Conservation (phyloP, 2,888 invertebrate species). For the Drosophila limbata region DNA sequence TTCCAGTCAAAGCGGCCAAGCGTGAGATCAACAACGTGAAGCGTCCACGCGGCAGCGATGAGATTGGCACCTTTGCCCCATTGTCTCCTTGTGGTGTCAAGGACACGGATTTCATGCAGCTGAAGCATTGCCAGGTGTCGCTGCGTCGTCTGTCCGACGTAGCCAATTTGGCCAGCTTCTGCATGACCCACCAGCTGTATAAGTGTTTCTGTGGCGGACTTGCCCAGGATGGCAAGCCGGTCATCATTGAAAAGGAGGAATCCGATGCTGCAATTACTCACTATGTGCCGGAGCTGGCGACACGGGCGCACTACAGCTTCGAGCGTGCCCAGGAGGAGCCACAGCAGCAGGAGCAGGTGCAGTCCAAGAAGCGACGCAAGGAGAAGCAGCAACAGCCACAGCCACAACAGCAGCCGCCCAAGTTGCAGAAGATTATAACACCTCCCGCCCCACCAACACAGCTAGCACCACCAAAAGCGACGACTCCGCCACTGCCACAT, state of each 20-base stretch:
- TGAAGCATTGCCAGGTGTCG: conserved; percentile 82
- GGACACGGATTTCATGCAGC: conserved; percentile 66
- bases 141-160: conserved; percentile 79
- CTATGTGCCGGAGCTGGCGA: conserved; percentile 54
- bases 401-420: conserved; percentile 12
- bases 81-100: conserved; percentile 56
- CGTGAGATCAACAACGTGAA: conserved; percentile 20
- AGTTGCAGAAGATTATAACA: neutral
- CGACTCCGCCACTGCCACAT: neutral
- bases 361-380: conserved; percentile 37
- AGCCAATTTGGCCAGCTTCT: conserved; percentile 87
- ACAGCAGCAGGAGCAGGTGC: neutral
- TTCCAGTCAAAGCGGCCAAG: conserved; percentile 30
- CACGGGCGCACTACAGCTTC: conserved; percentile 82
- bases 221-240: conserved; percentile 76
- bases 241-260: conserved; percentile 79
- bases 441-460: neutral
- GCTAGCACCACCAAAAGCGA: neutral
- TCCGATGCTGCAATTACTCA: conserved; percentile 41
- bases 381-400: conserved; percentile 19
- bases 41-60: conserved; percentile 7
- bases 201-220: conserved; percentile 88
- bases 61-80: conserved; percentile 1
- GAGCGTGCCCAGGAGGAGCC: conserved; percentile 67
- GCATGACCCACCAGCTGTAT: conserved; percentile 89